Conservation (phyloP, 2,888 invertebrate species). For the Eurytoma californica region DNA sequence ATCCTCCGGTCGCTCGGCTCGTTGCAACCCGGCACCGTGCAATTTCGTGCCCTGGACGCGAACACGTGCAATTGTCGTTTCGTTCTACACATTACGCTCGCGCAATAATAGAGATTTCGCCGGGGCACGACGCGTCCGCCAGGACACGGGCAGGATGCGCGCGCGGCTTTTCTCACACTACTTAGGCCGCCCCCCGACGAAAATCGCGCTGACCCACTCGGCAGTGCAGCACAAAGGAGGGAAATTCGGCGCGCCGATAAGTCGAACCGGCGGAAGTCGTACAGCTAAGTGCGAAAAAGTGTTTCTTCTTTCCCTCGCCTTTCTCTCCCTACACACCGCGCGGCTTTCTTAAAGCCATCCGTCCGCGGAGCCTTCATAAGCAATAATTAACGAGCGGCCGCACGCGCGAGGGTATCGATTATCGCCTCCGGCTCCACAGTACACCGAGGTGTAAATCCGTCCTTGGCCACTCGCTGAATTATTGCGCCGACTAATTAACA, state of each 20-base stretch:
- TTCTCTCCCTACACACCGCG: background rate
- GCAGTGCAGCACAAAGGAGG: background rate
- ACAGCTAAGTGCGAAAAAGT: background rate
- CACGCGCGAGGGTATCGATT: slow-evolving; percentile 11
- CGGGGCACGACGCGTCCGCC: background rate
- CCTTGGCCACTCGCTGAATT: no score
- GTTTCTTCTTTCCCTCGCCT: background rate
- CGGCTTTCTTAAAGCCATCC: no score
- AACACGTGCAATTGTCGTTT: slow-evolving; percentile 4
- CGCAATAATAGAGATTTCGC: slow-evolving; percentile 6
- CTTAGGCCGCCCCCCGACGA: background rate
- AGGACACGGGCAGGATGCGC: background rate
- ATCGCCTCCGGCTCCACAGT: background rate
- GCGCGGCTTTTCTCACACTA: slow-evolving; percentile 15
- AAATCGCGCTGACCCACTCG: slow-evolving; percentile 33
- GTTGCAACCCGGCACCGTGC: background rate
- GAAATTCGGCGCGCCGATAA: no score
- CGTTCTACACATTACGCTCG: background rate
- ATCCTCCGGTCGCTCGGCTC: background rate
- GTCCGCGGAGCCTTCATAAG: no score
- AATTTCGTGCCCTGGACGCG: background rate
- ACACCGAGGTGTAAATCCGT: no score
- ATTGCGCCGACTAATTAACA: background rate
- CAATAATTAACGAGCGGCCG: no score
- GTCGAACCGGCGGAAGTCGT: no score